phyloP scores from a whole-genome alignment of 2,113 vertebrate species.

The Rhagologus leucostigma region DNA sequence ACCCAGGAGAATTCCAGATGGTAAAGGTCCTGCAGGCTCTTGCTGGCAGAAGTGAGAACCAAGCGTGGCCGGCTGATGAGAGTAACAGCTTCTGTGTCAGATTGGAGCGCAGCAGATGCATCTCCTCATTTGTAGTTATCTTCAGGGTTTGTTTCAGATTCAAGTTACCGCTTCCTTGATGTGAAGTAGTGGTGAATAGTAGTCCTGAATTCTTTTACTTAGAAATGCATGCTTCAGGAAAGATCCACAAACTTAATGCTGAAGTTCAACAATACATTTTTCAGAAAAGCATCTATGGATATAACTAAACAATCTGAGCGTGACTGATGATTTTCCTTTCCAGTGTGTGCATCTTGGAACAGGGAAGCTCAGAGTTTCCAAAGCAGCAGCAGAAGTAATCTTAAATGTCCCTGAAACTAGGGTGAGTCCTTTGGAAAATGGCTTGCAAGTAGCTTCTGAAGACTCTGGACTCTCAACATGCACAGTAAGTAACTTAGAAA shows the following conservation, averaged over 20 bases:
- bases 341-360: constrained; percentile 32
- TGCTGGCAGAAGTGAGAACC: not conserved
- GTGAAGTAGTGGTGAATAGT: not conserved
- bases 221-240: not conserved
- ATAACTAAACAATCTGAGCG: accelerated
- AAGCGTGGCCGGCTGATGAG: not conserved
- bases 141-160: not conserved
- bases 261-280: not conserved
- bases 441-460: constrained; percentile 92
- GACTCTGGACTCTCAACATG: constrained; percentile 92
- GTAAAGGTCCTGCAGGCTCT: not conserved
- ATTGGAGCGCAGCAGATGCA: not conserved
- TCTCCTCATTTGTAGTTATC: not conserved
- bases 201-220: not conserved
- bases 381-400: constrained; percentile 77
- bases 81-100: not conserved
- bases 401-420: constrained; percentile 95
- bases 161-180: not conserved
- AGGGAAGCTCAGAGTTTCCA: constrained; percentile 70
- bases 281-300: not conserved
- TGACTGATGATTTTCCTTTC: not conserved
- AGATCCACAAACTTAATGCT: not conserved
- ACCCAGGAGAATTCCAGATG: not conserved
- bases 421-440: constrained; percentile 86
- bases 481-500: constrained; percentile 78